Conservation (phyloP, 1,140 invertebrate species). For the Philopotamus ludificatus region DNA sequence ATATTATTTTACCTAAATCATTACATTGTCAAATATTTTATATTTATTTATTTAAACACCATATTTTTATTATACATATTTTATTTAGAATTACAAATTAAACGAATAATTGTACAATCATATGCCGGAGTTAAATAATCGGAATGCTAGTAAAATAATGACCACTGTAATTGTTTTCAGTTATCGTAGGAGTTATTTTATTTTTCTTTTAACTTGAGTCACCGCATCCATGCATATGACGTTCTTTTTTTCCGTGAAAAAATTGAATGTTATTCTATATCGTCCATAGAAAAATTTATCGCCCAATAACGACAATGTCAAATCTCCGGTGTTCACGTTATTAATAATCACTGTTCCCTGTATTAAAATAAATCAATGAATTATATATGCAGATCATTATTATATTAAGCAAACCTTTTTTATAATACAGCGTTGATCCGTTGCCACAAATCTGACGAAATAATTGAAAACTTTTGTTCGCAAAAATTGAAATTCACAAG, state of each 20-base stretch:
- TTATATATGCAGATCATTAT: background rate
- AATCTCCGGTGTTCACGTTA: background rate
- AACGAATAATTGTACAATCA: background rate
- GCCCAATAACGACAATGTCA: background rate
- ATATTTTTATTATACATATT: background rate
- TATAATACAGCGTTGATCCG: background rate
- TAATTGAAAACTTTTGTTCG: background rate
- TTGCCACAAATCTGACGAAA: background rate
- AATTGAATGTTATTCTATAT: background rate
- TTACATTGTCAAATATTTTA: too few relatives aligned
- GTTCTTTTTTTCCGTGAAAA: background rate
- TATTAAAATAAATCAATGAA: background rate
- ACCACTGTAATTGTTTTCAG: too few relatives aligned
- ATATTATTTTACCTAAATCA: too few relatives aligned
- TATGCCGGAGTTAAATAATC: background rate
- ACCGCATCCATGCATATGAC: background rate
- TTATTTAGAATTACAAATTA: background rate
- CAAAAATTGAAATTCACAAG: slow-evolving; percentile 4
- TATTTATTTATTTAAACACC: too few relatives aligned
- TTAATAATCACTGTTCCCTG: background rate
- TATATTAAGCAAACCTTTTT: background rate
- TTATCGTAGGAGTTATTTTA: background rate
- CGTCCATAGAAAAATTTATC: slow-evolving; percentile 8
- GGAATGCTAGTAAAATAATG: too few relatives aligned
- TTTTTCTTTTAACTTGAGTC: background rate